A percentile compares a stretch with the other conserved stretches of the same genome.
phyloP scores from a whole-genome alignment of 2,797 vertebrate genomes.

The Smutsia gigantea region DNA sequence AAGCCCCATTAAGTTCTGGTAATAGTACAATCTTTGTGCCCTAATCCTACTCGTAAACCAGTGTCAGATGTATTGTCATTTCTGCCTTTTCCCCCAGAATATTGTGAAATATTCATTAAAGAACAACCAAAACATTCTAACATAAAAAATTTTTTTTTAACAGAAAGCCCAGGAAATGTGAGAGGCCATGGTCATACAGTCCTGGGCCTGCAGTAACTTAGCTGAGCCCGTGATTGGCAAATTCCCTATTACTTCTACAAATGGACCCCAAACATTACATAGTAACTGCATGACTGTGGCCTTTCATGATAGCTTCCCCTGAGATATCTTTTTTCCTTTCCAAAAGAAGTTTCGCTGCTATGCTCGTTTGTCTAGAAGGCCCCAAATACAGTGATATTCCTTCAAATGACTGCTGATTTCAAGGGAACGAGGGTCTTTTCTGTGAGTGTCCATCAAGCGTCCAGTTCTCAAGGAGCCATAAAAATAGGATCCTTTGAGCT shows the following conservation, averaged over 20 bases:
- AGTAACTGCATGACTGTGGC: constrained; percentile 76
- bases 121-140: constrained; percentile 60
- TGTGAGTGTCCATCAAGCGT: constrained; percentile 56
- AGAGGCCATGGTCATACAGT: constrained; percentile 72
- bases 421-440: constrained; percentile 53
- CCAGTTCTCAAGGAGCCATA: constrained; percentile 26
- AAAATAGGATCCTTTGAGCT: constrained; percentile 64
- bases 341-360: constrained; percentile 79
- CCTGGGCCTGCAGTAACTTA: constrained; percentile 67
- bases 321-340: constrained; percentile 79
- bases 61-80: not conserved
- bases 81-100: not conserved
- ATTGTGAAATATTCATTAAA: constrained; percentile 15
- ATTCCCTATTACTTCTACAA: constrained; percentile 81
- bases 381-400: not conserved
- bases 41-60: not conserved
- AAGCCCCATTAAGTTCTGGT: not conserved
- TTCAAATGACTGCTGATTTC: constrained; percentile 37
- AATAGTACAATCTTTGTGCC: not conserved
- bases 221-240: constrained; percentile 78
- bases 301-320: constrained; percentile 73
- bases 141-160: constrained; percentile 73
- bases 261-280: constrained; percentile 77
- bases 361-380: constrained; percentile 40
- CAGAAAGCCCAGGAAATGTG: constrained; percentile 73